A percentile compares a stretch with the other conserved stretches of the same genome.
phyloP scores from a whole-genome alignment of 2,888 invertebrate species.

The Andrena camellia region DNA sequence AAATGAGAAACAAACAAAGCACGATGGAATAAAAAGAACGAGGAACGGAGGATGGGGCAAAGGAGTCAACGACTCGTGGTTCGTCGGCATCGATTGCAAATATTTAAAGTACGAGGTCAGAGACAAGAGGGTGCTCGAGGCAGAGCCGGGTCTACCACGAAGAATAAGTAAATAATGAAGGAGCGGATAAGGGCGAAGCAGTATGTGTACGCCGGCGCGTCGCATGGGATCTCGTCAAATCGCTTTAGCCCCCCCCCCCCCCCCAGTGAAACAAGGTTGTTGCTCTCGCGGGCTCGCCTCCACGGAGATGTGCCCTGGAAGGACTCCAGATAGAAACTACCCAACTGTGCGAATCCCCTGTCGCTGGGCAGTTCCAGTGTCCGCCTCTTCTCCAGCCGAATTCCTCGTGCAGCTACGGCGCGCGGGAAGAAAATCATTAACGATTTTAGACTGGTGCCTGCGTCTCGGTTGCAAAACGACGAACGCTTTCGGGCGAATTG shows the following conservation, averaged over 20 bases:
- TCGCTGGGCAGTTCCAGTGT: not conserved
- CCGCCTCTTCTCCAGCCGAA: not conserved
- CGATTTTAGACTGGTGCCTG: not conserved
- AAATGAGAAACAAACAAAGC: not conserved
- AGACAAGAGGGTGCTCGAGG: slow-evolving; percentile 56
- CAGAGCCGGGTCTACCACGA: slow-evolving; percentile 27
- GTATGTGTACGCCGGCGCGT: slow-evolving; percentile 27
- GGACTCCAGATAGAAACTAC: not conserved
- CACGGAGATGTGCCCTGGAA: not conserved
- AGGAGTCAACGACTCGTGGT: slow-evolving; percentile 80
- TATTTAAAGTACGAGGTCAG: slow-evolving; percentile 82
- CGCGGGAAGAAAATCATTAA: not conserved
- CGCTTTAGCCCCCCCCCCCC: slow-evolving; percentile 42
- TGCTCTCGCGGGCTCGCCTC: not conserved
- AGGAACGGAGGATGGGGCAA: slow-evolving; percentile 11
- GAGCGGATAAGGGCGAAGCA: slow-evolving; percentile 40
- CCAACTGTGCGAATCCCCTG: too few species aligned
- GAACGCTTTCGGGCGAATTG: slow-evolving; percentile 6
- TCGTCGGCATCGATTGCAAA: slow-evolving; percentile 81
- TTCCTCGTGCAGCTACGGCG: not conserved
- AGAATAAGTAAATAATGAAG: slow-evolving; percentile 63
- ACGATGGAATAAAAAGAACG: not conserved
- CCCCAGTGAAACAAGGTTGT: slow-evolving; percentile 20
- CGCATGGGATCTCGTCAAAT: slow-evolving; percentile 50
- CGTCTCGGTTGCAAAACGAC: too few species aligned